Evolutionary conservation across 2,113 vertebrate genomes (phyloP).

Genomic region (Rhea pennata): DNA sequence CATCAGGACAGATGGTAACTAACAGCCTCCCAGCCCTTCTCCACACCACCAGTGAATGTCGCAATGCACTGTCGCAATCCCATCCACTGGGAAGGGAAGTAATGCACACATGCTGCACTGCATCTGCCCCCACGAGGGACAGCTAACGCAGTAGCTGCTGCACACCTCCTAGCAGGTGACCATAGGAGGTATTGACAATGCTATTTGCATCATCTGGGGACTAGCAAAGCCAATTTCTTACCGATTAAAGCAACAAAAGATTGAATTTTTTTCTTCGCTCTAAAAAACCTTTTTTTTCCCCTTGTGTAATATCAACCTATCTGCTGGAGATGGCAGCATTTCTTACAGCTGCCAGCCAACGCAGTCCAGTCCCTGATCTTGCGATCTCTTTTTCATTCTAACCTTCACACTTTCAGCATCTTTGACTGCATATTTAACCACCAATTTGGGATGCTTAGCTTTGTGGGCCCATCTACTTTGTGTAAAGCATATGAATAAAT

Average conservation of each 20-base stretch:
- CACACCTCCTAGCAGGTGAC: not conserved
- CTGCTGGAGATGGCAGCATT: conserved; percentile 53
- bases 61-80: not conserved
- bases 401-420: not conserved
- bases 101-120: rapidly evolving
- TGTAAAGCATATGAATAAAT: not conserved
- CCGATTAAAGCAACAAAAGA: not conserved
- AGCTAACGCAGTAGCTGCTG: not conserved
- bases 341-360: not conserved
- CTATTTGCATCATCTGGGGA: not conserved
- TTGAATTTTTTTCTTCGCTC: not conserved
- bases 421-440: not conserved
- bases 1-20: not conserved
- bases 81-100: not conserved
- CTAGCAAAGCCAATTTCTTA: not conserved
- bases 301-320: not conserved
- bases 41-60: not conserved
- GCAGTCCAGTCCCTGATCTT: not conserved
- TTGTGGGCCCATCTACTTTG: not conserved
- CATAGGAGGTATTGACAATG: not conserved
- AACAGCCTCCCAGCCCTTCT: not conserved
- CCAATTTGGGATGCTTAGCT: not conserved
- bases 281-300: not conserved
- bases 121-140: rapidly evolving
- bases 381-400: not conserved